Evolutionary conservation across 2,113 vertebrate species (phyloP).

Genomic region (Thermophis baileyi): DNA sequence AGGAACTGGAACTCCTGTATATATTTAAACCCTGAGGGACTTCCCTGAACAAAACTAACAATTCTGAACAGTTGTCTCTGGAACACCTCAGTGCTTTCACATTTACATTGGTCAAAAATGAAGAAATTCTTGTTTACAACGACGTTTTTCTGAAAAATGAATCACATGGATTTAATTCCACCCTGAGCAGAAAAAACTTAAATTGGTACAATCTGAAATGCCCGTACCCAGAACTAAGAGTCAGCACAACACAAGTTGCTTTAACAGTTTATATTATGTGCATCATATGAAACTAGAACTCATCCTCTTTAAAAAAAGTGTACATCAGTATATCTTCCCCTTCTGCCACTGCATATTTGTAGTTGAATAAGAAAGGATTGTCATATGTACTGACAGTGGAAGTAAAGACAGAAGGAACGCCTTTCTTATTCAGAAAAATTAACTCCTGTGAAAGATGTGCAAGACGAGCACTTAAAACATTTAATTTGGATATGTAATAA

Average conservation of each 20-base stretch:
- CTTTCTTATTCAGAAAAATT: background rate
- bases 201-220: background rate
- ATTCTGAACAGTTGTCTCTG: background rate
- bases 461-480: background rate
- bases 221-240: background rate
- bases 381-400: background rate
- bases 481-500: background rate
- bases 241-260: background rate
- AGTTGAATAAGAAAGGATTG: background rate
- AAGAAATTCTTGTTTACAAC: background rate
- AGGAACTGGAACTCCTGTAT: background rate
- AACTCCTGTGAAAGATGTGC: background rate
- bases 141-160: background rate
- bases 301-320: background rate
- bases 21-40: background rate
- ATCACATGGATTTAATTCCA: background rate
- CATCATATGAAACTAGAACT: background rate
- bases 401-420: background rate
- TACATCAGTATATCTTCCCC: background rate
- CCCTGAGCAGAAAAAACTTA: background rate
- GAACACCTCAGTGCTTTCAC: background rate
- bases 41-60: background rate
- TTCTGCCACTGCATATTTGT: background rate
- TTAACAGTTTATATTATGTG: background rate
- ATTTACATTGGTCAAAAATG: background rate